Evolutionary conservation across 2,888 invertebrate species (phyloP).

Genomic region (Leucophenga montana): DNA sequence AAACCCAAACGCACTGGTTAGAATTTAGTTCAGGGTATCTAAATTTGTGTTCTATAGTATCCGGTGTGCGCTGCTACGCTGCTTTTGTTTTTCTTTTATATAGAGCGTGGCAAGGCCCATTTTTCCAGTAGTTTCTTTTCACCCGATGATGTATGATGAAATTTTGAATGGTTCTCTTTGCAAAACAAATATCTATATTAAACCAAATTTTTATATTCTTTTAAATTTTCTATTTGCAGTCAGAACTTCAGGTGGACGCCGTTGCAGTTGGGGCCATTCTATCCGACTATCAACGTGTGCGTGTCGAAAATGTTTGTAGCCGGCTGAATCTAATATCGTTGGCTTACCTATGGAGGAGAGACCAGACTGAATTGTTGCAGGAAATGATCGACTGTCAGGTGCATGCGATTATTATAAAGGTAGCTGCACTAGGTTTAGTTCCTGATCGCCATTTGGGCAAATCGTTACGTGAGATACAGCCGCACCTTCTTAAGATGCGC

Average conservation of each 20-base stretch:
- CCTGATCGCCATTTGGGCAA: slow-evolving; percentile 90
- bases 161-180: no score
- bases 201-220: background rate
- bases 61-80: no score
- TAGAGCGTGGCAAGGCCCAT: no score
- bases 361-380: slow-evolving; percentile 93
- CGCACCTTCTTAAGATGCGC: slow-evolving; percentile 90
- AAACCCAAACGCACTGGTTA: no score
- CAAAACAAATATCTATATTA: no score
- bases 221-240: slow-evolving; percentile 47
- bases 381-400: slow-evolving; percentile 97
- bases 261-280: slow-evolving; percentile 98
- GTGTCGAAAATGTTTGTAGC: slow-evolving; percentile 98
- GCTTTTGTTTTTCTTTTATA: no score
- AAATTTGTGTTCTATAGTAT: no score
- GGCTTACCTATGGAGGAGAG: slow-evolving; percentile 96
- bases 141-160: no score
- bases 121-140: no score
- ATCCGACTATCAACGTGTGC: slow-evolving; percentile 97
- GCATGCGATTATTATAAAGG: slow-evolving; percentile 97
- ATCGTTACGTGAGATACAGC: slow-evolving; percentile 87
- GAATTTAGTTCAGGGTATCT: no score
- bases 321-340: slow-evolving; percentile 91
- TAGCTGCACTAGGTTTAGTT: slow-evolving; percentile 93
- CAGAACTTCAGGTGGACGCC: slow-evolving; percentile 86